Conservation (phyloP, 2,797 vertebrate species). For the Anas bahamensis region DNA sequence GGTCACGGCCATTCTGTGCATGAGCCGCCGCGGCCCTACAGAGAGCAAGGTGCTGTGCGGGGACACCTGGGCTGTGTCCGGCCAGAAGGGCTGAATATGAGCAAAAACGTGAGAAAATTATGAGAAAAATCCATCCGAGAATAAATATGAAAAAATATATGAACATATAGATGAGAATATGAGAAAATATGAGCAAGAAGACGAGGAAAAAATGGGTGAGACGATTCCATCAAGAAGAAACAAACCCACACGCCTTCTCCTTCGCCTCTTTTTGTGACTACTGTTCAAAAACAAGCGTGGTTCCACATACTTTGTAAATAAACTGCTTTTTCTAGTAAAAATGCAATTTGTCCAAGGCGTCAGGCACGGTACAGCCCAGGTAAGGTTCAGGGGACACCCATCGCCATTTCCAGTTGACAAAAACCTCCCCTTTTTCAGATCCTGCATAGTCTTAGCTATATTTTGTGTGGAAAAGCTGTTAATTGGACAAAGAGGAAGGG, state of each 20-base stretch:
- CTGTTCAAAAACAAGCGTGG: neutral
- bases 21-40: neutral
- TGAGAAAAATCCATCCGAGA: no score
- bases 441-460: neutral
- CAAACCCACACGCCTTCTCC: neutral
- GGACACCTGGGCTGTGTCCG: neutral
- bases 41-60: neutral
- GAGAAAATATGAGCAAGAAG: no score
- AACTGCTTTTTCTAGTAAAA: neutral
- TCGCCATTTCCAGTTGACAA: no score
- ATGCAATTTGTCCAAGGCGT: neutral
- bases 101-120: neutral
- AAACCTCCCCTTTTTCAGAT: neutral
- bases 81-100: neutral
- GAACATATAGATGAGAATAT: no score
- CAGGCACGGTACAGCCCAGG: accelerated
- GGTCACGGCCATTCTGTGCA: neutral
- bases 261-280: neutral
- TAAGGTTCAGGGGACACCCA: neutral
- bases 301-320: neutral
- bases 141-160: no score
- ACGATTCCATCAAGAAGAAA: neutral
- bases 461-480: neutral
- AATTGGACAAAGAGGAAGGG: neutral
- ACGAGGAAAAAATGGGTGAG: neutral